These are phyloP conservation scores for Eupsilia transversa DNA, from an alignment of 2,888 invertebrate species.

Conservation along the genomic window DNA sequence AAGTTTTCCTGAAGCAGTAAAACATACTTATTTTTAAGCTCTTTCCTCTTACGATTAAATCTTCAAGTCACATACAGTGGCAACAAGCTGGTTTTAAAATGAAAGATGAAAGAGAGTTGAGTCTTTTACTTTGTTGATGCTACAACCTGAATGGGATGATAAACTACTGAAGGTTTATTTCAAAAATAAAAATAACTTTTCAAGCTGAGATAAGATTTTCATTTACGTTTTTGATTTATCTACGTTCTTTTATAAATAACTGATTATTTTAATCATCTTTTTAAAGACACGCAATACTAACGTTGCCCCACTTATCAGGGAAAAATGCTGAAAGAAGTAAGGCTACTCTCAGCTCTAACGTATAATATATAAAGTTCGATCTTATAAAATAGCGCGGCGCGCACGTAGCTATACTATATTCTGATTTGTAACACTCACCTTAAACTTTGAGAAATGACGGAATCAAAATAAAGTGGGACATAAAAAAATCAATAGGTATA, in stretches of 20 bases:
- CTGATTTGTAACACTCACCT: constrained; percentile 45
- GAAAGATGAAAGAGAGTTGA: constrained; percentile 43
- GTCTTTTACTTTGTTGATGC: constrained; percentile 41
- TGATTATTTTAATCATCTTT: neutral
- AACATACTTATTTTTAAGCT: constrained; percentile 62
- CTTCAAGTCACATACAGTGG: constrained; percentile 58
- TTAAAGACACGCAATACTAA: neutral
- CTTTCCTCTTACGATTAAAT: constrained; percentile 52
- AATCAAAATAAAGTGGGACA: constrained; percentile 60
- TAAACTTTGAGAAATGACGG: constrained; percentile 55
- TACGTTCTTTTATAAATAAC: neutral
- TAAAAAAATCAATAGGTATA: constrained; percentile 68
- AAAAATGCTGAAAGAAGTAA: neutral
- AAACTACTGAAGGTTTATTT: constrained; percentile 30
- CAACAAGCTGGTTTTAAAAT: constrained; percentile 46
- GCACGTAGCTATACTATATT: constrained; percentile 37
- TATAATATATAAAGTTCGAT: constrained; percentile 3
- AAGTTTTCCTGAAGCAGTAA: constrained; percentile 50
- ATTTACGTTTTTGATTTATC: neutral
- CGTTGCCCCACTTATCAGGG: too few species aligned
- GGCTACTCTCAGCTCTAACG: neutral
- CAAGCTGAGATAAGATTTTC: neutral
- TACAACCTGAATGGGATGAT: constrained; percentile 41
- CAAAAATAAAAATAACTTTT: constrained; percentile 3
- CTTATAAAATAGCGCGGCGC: neutral